Conservation (phyloP, 2,888 invertebrate species). For the Trimorus sp. region DNA sequence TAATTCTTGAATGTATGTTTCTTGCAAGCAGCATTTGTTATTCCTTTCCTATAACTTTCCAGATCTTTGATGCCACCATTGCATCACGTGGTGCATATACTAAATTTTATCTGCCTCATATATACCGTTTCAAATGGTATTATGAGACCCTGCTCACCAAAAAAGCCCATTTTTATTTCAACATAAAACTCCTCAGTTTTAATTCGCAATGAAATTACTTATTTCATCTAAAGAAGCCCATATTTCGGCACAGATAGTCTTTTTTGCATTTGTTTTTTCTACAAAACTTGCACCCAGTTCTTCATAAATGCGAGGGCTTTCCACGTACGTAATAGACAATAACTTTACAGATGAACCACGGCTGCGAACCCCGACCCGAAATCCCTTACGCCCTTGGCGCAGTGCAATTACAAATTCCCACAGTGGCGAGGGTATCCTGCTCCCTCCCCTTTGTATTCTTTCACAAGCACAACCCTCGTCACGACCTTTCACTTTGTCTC, state of each 20-base stretch:
- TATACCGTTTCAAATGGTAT: too few species aligned
- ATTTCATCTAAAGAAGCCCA: not conserved
- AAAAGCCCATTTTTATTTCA: too few species aligned
- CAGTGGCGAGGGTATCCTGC: constrained; percentile 69
- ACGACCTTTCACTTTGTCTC: constrained; percentile 54
- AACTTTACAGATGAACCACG: constrained; percentile 52
- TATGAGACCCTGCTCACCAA: too few species aligned
- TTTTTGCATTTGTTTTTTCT: too few species aligned
- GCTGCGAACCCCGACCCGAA: constrained; percentile 46
- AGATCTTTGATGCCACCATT: too few species aligned
- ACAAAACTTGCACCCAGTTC: constrained; percentile 23
- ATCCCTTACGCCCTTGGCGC: constrained; percentile 66
- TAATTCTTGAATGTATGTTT: too few species aligned
- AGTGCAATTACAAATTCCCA: constrained; percentile 78
- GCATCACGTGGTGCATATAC: too few species aligned
- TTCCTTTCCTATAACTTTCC: too few species aligned
- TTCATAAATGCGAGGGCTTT: constrained; percentile 47
- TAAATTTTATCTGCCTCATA: too few species aligned
- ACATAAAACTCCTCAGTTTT: not conserved
- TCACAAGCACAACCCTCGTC: constrained; percentile 63
- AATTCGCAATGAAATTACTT: not conserved
- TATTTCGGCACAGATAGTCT: too few species aligned
- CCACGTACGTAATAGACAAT: constrained; percentile 68
- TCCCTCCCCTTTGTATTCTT: constrained; percentile 59
- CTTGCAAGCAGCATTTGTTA: too few species aligned